phyloP scores from a whole-genome alignment of 1,140 invertebrate species.

The Spodoptera litura region DNA sequence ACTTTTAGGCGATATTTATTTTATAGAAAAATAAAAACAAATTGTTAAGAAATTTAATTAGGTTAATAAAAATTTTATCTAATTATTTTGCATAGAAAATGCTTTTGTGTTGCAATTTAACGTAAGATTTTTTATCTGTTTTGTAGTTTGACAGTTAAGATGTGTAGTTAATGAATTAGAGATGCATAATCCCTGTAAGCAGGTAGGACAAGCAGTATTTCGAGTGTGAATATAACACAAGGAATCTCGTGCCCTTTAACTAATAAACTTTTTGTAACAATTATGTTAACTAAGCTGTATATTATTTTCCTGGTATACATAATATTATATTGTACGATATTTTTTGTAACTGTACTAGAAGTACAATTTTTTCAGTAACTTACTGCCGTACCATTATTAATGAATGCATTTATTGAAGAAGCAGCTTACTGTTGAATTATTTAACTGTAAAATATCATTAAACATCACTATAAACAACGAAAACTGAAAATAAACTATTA shows the following conservation, averaged over 20 bases:
- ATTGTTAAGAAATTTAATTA: conserved; percentile 60
- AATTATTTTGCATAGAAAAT: conserved; percentile 50
- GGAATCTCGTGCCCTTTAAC: conserved; percentile 1
- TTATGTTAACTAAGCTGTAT: conserved; percentile 31
- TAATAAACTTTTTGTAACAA: conserved; percentile 7
- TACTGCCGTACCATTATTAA: conserved; percentile 27
- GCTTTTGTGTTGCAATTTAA: conserved; percentile 55
- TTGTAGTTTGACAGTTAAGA: conserved; percentile 39
- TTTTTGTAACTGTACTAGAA: conserved; percentile 24
- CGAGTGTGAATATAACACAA: conserved; percentile 2
- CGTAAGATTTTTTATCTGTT: conserved; percentile 50
- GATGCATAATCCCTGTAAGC: conserved; percentile 26
- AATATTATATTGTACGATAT: background rate
- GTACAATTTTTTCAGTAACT: conserved; percentile 16
- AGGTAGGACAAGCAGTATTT: conserved; percentile 19
- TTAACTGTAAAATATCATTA: conserved; percentile 33
- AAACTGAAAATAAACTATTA: conserved; percentile 59
- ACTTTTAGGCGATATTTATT: conserved; percentile 66
- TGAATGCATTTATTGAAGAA: conserved; percentile 32
- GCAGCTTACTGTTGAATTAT: conserved; percentile 39
- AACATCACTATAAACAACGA: conserved; percentile 58
- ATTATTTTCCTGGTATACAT: conserved; percentile 6
- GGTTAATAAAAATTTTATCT: conserved; percentile 48
- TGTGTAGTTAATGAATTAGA: conserved; percentile 41
- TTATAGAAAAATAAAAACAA: conserved; percentile 55